Percentiles rank a stretch among this genome's conserved stretches.
These are phyloP conservation scores for Heliconius eleuchia DNA, from an alignment of 1,140 invertebrate genomes.

Conservation along the genomic window DNA sequence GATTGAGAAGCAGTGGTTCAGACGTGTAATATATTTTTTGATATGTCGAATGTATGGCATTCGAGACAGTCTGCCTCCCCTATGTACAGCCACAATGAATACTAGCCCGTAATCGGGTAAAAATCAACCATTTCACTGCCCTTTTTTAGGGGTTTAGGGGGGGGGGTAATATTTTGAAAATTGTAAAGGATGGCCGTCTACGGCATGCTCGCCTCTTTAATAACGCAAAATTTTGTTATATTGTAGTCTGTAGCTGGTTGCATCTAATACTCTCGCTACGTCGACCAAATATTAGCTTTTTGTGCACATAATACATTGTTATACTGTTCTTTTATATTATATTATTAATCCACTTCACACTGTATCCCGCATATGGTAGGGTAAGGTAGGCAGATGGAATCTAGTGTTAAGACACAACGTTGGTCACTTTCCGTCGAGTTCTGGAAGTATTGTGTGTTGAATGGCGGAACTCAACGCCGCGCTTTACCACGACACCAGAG, in stretches of 20 bases:
- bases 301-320: background rate
- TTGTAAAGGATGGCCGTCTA: slow-evolving; percentile 26
- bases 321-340: slow-evolving; percentile 5
- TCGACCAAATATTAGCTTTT: background rate
- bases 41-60: slow-evolving; percentile 44
- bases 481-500: no score
- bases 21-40: slow-evolving; percentile 52
- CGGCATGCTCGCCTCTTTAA: background rate
- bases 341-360: background rate
- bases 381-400: no score
- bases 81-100: slow-evolving; percentile 44
- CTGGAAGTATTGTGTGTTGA: no score
- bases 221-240: background rate
- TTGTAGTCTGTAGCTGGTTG: background rate
- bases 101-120: slow-evolving; percentile 43
- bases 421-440: no score
- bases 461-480: no score
- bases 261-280: background rate
- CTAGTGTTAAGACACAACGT: no score
- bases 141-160: slow-evolving; percentile 21
- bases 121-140: slow-evolving; percentile 34
- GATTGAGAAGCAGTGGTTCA: slow-evolving; percentile 44
- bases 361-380: no score
- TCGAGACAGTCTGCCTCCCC: slow-evolving; percentile 39
- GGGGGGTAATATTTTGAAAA: slow-evolving; percentile 19